phyloP scores from a whole-genome alignment of 2,797 vertebrate genomes.

The Neosilurus mollespiculum region DNA sequence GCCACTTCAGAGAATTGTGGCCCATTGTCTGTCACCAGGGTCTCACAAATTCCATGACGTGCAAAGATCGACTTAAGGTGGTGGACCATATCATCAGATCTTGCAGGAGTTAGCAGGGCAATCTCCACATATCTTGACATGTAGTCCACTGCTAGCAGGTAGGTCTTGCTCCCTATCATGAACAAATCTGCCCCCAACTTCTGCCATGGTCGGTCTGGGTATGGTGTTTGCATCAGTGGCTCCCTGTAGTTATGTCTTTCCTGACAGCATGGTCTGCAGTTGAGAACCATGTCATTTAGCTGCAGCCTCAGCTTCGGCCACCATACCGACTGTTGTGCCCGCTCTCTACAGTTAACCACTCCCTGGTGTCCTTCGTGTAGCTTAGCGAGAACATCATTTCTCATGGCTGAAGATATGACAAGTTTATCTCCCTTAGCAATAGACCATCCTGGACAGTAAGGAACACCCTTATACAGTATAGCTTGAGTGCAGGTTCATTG shows the following conservation, averaged over 20 bases:
- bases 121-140: conserved; percentile 44
- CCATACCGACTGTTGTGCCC: not conserved
- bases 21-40: not conserved
- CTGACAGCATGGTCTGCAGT: conserved; percentile 16
- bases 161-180: conserved; percentile 19
- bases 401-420: conserved; percentile 21
- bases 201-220: conserved; percentile 12
- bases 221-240: conserved; percentile 2
- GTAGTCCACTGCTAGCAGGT: conserved; percentile 31
- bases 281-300: conserved; percentile 3
- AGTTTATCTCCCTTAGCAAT: conserved; percentile 26
- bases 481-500: not conserved
- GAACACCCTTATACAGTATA: conserved; percentile 10
- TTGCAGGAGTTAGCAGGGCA: not conserved
- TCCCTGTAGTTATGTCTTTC: not conserved
- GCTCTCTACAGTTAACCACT: not conserved
- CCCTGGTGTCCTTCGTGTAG: conserved; percentile 13
- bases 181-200: conserved; percentile 31
- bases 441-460: conserved; percentile 26
- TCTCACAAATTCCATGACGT: not conserved
- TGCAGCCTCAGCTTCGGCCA: conserved; percentile 15
- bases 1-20: not conserved
- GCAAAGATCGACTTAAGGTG: not conserved
- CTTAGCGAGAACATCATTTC: conserved; percentile 23
- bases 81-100: not conserved